Percentiles rank a stretch among this genome's conserved stretches.
phyloP scores from a whole-genome alignment of 1,140 invertebrate genomes.

The Gonatopus flavifemur region DNA sequence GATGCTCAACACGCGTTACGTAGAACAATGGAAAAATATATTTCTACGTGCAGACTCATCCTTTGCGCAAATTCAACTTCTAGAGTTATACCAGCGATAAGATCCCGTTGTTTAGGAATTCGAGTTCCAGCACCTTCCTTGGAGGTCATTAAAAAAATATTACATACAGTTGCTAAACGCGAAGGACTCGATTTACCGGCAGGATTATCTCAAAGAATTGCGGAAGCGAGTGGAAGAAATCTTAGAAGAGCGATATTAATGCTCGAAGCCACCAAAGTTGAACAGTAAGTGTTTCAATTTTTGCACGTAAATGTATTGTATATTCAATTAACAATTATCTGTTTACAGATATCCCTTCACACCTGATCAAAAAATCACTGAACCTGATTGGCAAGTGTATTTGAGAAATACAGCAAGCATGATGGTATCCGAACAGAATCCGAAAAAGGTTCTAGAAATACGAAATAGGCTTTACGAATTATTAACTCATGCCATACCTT shows the following conservation, averaged over 20 bases:
- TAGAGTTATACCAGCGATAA: conserved; percentile 92
- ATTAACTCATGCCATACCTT: conserved; percentile 90
- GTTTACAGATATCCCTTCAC: conserved; percentile 75
- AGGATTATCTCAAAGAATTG: conserved; percentile 78
- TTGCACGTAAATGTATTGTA: not conserved
- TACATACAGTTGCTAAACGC: conserved; percentile 76
- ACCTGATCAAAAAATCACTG: conserved; percentile 77
- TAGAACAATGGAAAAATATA: conserved; percentile 99
- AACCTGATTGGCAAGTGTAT: conserved; percentile 93
- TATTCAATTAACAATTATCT: conserved; percentile 11
- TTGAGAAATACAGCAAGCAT: conserved; percentile 84
- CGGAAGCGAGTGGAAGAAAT: conserved; percentile 84
- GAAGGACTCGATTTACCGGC: conserved; percentile 80
- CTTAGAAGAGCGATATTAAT: conserved; percentile 91
- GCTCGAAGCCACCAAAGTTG: conserved; percentile 91
- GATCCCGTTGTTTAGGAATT: conserved; percentile 90
- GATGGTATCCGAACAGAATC: conserved; percentile 87
- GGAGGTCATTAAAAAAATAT: conserved; percentile 73
- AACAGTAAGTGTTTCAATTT: conserved; percentile 79
- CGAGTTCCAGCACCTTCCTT: conserved; percentile 85
- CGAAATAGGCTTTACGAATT: conserved; percentile 91
- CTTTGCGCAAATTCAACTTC: conserved; percentile 94
- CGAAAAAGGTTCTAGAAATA: conserved; percentile 81
- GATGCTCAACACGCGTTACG: conserved; percentile 98
- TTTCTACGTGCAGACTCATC: conserved; percentile 91